A percentile compares a stretch with the other conserved stretches of the same genome.
phyloP scores from a whole-genome alignment of 2,797 vertebrate genomes.

The Petrocephalus schoutedeni region DNA sequence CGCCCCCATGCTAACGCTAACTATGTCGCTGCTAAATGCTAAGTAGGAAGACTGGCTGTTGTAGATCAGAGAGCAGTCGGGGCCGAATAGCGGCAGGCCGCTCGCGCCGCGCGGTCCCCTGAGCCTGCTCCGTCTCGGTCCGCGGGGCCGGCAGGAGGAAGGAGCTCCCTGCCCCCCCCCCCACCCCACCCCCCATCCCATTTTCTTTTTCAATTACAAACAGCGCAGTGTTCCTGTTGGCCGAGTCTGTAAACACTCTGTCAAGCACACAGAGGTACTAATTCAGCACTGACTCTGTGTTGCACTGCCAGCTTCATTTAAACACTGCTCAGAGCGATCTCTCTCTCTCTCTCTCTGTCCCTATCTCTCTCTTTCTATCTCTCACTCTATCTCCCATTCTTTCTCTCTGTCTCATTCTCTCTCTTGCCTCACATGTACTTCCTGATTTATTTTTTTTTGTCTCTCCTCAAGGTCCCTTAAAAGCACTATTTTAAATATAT shows the following conservation, averaged over 20 bases:
- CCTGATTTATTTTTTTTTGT: background rate
- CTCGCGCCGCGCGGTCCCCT: background rate
- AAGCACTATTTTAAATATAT: background rate
- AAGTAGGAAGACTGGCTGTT: background rate
- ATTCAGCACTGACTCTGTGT: conserved; percentile 51
- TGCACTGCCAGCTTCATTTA: conserved; percentile 54
- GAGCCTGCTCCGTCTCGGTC: background rate
- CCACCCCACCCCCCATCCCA: conserved; percentile 5
- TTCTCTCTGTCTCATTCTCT: conserved; percentile 1
- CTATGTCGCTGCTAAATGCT: background rate
- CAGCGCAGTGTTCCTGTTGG: conserved; percentile 26
- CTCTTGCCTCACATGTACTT: background rate
- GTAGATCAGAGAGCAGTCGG: background rate
- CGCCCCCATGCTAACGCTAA: background rate
- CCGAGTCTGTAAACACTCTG: conserved; percentile 42
- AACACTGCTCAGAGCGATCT: conserved; percentile 55
- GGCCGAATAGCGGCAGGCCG: background rate
- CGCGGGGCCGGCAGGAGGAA: background rate
- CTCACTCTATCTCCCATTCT: background rate
- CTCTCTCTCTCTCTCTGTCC: conserved; percentile 33
- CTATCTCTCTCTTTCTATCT: background rate
- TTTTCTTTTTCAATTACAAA: conserved; percentile 38
- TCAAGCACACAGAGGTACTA: conserved; percentile 46
- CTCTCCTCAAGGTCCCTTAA: background rate
- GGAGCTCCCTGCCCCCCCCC: conserved; percentile 8